Evolutionary conservation across 2,797 vertebrate species (phyloP).

Genomic region (Epinephelus awoara): DNA sequence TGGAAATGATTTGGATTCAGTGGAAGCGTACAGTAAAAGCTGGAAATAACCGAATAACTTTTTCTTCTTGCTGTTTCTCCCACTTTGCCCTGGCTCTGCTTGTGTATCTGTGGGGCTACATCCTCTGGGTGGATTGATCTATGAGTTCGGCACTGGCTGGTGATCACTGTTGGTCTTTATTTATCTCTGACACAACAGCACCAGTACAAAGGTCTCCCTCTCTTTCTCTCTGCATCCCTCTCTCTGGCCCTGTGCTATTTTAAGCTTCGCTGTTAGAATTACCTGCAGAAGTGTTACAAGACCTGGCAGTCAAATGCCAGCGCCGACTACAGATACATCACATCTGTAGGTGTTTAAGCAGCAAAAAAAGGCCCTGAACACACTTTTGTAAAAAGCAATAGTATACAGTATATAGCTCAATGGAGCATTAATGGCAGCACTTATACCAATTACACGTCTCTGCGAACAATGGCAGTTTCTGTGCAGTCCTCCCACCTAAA

Average conservation of each 20-base stretch:
- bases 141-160: conserved; percentile 20
- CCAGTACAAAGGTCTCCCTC: conserved; percentile 32
- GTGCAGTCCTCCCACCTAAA: conserved; percentile 64
- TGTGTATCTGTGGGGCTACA: conserved; percentile 4
- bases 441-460: conserved; percentile 70
- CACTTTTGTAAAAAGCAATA: conserved; percentile 36
- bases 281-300: conserved; percentile 29
- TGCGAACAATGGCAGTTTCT: conserved; percentile 55
- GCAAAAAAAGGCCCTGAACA: conserved; percentile 10
- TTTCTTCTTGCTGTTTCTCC: not conserved
- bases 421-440: conserved; percentile 68
- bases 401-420: conserved; percentile 31
- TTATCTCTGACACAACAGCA: conserved; percentile 31
- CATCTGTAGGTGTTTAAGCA: conserved; percentile 18
- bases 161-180: conserved; percentile 39
- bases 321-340: not conserved
- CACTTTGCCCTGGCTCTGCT: not conserved
- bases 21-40: not conserved
- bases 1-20: conserved; percentile 17
- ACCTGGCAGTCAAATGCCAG: conserved; percentile 19
- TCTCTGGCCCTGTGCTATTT: conserved; percentile 37
- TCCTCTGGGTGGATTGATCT: conserved; percentile 15
- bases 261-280: conserved; percentile 34
- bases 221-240: not conserved
- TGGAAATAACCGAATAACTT: not conserved